Evolutionary conservation across 2,888 invertebrate species (phyloP), one percentile per base, ranked within the genome.

Genomic region (Thera obeliscata): DNA sequence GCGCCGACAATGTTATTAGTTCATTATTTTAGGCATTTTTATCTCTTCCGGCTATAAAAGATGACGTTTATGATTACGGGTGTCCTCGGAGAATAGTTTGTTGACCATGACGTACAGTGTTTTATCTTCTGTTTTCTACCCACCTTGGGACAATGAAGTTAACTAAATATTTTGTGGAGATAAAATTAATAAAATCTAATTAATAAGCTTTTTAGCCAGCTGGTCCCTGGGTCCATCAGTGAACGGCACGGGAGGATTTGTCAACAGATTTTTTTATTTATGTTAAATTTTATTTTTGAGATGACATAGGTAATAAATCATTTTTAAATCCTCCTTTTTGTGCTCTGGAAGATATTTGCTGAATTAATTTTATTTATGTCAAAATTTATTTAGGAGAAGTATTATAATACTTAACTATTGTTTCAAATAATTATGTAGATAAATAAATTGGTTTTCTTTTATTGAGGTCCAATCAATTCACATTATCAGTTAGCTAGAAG

Each of bases 1-100:
- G 80, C 81, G 75, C 81, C 75, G 79, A 79, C 82, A 85, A 80
- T 86, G 80, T 90, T 89, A 88, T 90, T 89, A 87, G 88, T 87
- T 87, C 89, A 88, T 90, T 91, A 91, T 89, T 91, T 90, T 84
- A 83, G 87, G 83, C 87, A 85, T 89, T 90, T 91, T 91, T 92
- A 91, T 91, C 77, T 85, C 86, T 90, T 89, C 88, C 87, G 86
- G 85, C 82, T 86, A 88, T 86, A 87, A 87, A 87, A 87, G 87
- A 88, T 85, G 81, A 87, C 82, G 81, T 81, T 76, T 79, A 79
- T 85, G 86, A 89, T 88, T 87, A 84, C 75, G 74, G 77, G 71
- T 73, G 77, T 79, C 76, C 76, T 79, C 77, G 76, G 62, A 62
- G 80, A 81, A 83, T 81, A 81, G 78, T 76, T 79, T 76, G 68